Evolutionary conservation across 2,888 invertebrate genomes (phyloP).

Genomic region (Galerucella nymphaeae): DNA sequence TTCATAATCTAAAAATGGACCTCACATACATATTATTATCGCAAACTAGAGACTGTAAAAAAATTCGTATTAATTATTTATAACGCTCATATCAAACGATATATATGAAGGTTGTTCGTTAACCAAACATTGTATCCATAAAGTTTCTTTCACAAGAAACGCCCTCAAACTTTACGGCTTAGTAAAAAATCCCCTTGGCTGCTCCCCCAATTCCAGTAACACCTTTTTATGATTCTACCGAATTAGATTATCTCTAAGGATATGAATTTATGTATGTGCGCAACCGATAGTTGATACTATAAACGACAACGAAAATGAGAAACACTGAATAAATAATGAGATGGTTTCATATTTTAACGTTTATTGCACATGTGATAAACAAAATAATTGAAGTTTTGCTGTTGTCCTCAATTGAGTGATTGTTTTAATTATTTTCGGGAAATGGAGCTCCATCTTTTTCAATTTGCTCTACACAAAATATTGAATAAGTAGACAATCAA

Average conservation of each 20-base stretch:
- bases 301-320: conserved; percentile 30
- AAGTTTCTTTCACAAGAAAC: conserved; percentile 16
- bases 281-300: conserved; percentile 32
- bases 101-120: neutral
- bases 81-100: too few relatives aligned
- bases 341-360: neutral
- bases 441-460: too few relatives aligned
- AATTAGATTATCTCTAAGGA: conserved; percentile 36
- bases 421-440: neutral
- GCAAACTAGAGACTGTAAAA: too few relatives aligned
- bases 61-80: too few relatives aligned
- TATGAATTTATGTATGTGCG: conserved; percentile 38
- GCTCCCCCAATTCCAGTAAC: conserved; percentile 30
- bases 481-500: too few relatives aligned
- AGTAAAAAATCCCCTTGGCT: conserved; percentile 25
- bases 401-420: neutral
- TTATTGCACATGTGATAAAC: neutral
- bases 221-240: conserved; percentile 32
- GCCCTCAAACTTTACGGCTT: conserved; percentile 29
- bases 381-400: neutral
- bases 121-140: conserved; percentile 24
- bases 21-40: too few relatives aligned
- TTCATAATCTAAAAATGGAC: too few relatives aligned
- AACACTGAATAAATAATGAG: conserved; percentile 32
- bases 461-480: too few relatives aligned